phyloP scores from a whole-genome alignment of 2,797 vertebrate species.

The Kryptolebias ocellatus region DNA sequence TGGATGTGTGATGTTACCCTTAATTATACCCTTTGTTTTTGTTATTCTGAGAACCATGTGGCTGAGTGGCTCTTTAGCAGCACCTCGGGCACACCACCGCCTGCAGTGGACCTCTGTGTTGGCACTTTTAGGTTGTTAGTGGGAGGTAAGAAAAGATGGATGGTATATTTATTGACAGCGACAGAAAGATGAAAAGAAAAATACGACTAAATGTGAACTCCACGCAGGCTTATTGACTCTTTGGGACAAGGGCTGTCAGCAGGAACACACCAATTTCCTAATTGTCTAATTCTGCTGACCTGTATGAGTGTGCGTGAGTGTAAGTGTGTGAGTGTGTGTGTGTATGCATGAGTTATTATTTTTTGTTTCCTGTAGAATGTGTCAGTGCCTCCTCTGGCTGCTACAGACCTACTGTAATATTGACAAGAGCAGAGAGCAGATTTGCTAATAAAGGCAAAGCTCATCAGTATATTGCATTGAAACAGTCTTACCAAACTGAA shows the following conservation, averaged over 20 bases:
- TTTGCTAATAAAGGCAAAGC: constrained; percentile 35
- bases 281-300: constrained; percentile 74
- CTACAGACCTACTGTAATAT: constrained; percentile 61
- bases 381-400: constrained; percentile 63
- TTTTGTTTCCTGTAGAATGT: constrained; percentile 43
- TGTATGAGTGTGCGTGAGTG: constrained; percentile 51
- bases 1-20: constrained; percentile 34
- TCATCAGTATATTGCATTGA: constrained; percentile 2
- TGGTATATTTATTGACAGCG: constrained; percentile 49
- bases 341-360: constrained; percentile 25
- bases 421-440: constrained; percentile 38
- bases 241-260: constrained; percentile 81
- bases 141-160: constrained; percentile 41
- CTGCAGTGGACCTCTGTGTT: constrained; percentile 38
- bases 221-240: constrained; percentile 68
- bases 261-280: constrained; percentile 67
- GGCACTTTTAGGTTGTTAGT: constrained; percentile 44
- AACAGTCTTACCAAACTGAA: constrained; percentile 44
- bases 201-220: constrained; percentile 65
- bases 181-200: constrained; percentile 26
- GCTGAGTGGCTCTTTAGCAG: constrained; percentile 50
- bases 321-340: constrained; percentile 23
- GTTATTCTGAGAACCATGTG: constrained; percentile 33
- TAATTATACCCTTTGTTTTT: constrained; percentile 32
- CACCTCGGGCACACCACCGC: constrained; percentile 47